phyloP scores from a whole-genome alignment of 1,140 invertebrate species.

The Pseudomyrmex dendroicus region DNA sequence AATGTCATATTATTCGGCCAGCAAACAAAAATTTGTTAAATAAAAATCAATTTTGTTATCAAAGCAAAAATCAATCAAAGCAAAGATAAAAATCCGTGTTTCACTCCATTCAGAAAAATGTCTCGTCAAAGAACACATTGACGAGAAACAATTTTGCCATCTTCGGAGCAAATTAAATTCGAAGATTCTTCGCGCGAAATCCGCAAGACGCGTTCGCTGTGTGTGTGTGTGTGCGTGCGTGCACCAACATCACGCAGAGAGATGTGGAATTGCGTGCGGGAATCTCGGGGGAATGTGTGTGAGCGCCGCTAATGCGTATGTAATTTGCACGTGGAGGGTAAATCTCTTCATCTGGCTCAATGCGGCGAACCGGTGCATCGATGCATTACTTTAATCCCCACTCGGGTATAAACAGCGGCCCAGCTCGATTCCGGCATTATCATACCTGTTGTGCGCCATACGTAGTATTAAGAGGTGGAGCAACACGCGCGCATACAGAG shows the following conservation, averaged over 20 bases:
- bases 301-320: conserved; percentile 65
- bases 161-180: too few species aligned
- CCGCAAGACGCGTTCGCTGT: background rate
- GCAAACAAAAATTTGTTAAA: too few species aligned
- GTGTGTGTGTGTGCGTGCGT: too few species aligned
- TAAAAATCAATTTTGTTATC: too few species aligned
- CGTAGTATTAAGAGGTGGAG: conserved; percentile 28
- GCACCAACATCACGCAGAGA: background rate
- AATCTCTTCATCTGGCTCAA: conserved; percentile 71
- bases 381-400: conserved; percentile 76
- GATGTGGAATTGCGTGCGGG: background rate
- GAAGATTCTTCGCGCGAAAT: background rate
- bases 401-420: conserved; percentile 57
- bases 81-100: too few species aligned
- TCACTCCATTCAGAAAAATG: background rate
- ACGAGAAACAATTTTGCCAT: background rate
- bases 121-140: background rate
- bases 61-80: too few species aligned
- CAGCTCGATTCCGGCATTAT: conserved; percentile 61
- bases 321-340: conserved; percentile 65
- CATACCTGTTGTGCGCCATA: conserved; percentile 67
- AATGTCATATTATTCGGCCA: too few species aligned
- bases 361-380: conserved; percentile 64
- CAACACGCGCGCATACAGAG: background rate
- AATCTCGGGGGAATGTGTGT: conserved; percentile 12